Conservation (phyloP, 2,888 invertebrate genomes). For the Apamea crenata region DNA sequence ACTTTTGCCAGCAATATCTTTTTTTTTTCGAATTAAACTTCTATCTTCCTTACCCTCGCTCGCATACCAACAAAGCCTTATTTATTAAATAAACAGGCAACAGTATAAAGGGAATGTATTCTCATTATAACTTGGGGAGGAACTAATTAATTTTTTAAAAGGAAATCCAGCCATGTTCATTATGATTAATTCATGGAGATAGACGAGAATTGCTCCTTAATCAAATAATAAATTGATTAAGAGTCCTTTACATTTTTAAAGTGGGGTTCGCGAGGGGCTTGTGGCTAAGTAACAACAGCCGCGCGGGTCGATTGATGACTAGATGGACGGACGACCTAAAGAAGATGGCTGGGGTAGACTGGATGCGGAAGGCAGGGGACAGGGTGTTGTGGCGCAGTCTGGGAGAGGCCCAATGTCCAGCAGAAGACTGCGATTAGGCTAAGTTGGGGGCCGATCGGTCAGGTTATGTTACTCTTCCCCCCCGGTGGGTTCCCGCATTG, state of each 20-base stretch:
- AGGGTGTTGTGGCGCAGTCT: too few relatives aligned
- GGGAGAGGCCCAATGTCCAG: too few relatives aligned
- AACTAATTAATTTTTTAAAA: slow-evolving; percentile 63
- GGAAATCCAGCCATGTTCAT: slow-evolving; percentile 41
- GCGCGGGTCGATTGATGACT: too few relatives aligned
- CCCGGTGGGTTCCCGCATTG: too few relatives aligned
- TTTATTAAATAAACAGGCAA: slow-evolving; percentile 77
- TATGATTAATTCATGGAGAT: slow-evolving; percentile 52
- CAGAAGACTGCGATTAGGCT: too few relatives aligned
- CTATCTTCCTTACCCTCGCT: slow-evolving; percentile 29
- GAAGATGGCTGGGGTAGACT: too few relatives aligned
- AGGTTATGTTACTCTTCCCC: neutral
- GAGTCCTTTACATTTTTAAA: slow-evolving; percentile 17
- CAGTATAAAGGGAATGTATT: slow-evolving; percentile 75
- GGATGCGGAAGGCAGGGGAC: too few relatives aligned
- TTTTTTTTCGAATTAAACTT: slow-evolving; percentile 25
- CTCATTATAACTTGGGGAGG: slow-evolving; percentile 67
- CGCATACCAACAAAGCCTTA: slow-evolving; percentile 70
- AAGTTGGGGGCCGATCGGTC: too few relatives aligned
- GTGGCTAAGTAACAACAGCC: neutral
- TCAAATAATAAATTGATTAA: slow-evolving; percentile 56
- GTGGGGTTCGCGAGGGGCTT: too few relatives aligned
- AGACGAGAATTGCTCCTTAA: slow-evolving; percentile 42
- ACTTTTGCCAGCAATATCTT: neutral
- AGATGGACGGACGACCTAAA: too few relatives aligned